Base-by-base conservation (phyloP, 2,113 vertebrate genomes). In the Crotalus viridis region DNA sequence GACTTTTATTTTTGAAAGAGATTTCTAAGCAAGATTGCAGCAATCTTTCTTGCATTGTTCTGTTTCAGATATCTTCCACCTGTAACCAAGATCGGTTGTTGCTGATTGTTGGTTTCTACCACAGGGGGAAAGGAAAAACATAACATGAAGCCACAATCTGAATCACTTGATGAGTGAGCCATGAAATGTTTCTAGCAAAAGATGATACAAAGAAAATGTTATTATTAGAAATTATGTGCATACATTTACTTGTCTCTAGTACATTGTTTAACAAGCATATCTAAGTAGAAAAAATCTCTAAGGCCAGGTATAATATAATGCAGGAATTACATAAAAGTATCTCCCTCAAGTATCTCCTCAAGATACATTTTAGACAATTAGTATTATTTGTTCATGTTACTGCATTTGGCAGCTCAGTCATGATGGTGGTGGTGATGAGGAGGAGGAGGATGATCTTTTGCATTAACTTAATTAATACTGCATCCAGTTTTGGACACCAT, bases 51-150 rank as follows among this genome's bases (percentile, higher is more conserved):
- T 19, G 1, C 21, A 1, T 56, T 92, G 51, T 90, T 91, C 93
- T 93, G 46, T 85, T 86, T 26, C 89, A 92, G 90, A 94, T 88
- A 88, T 74, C 5, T 74, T 28, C 15, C 90, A 92, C 93, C 93
- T 95, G 81, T 93, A 87, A 93, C 90, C 95, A 93, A 94, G n/a
- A 91, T 74, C 92, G 96, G 91, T 91, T 96, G 57, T 94, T 95
- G 93, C 61, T 92, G 94, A 85, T 33, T 85, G 91, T 91, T 90
- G 33, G 39, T 95, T 95, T 96, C 48, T 85, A 92, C 91, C 74
- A 90, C 43, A 86, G 74, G 89, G 93, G 52, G 90, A 94, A 56
- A 88, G 93, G 26, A 89, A 94, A 86, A 88, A 46, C 92, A 89
- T 87, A 96, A 95, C 92, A 94, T 1, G n/a, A 95, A 95, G 91